Evolutionary conservation across 2,888 invertebrate genomes (phyloP).

Genomic region (Maniola hyperantus): DNA sequence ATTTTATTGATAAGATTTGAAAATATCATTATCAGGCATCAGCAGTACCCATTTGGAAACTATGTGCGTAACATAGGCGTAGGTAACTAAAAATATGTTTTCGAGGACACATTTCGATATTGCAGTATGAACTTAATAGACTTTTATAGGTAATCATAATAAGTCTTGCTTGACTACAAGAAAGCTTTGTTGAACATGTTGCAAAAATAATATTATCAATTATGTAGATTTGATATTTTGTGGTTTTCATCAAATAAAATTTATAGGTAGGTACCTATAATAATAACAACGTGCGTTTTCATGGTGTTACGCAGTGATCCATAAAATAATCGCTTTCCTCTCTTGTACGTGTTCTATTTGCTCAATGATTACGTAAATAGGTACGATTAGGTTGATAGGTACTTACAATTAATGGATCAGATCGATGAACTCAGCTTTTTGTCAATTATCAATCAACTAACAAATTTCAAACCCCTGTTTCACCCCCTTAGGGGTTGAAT

Average conservation of each 20-base stretch:
- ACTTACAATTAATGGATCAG: too few relatives aligned
- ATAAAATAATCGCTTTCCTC: neutral
- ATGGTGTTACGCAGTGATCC: neutral
- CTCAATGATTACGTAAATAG: neutral
- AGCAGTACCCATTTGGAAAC: neutral
- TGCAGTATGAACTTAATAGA: neutral
- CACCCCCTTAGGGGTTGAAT: too few relatives aligned
- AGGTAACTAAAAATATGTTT: neutral
- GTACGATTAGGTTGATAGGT: neutral
- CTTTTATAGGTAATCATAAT: too few relatives aligned
- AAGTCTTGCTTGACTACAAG: neutral
- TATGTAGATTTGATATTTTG: neutral
- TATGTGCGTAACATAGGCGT: too few relatives aligned
- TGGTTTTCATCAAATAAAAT: neutral
- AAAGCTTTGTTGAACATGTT: neutral
- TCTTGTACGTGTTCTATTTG: conserved; percentile 2
- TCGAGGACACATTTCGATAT: neutral
- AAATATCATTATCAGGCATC: neutral
- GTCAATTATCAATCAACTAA: too few relatives aligned
- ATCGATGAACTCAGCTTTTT: too few relatives aligned
- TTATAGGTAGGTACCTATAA: too few relatives aligned
- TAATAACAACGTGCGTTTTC: too few relatives aligned
- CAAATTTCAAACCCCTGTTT: too few relatives aligned
- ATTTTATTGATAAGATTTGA: neutral
- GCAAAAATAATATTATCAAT: neutral